Evolutionary conservation across 37 sponge, comb jelly and placozoan genomes (phyloP), one percentile per base, ranked within the genome.

Genomic region (Eunapius fragilis): DNA sequence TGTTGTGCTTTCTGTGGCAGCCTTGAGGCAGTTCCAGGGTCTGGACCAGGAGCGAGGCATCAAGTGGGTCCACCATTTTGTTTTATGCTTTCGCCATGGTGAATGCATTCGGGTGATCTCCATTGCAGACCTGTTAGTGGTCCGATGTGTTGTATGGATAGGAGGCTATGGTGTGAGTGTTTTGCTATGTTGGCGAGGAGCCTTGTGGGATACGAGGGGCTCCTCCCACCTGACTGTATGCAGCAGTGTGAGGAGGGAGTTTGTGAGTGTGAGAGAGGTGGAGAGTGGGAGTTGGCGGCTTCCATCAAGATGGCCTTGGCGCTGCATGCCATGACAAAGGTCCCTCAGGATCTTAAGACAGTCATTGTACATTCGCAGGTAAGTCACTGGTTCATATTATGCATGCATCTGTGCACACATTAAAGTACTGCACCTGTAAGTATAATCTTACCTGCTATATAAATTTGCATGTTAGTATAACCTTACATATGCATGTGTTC

Each of bases 91-190:
- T 23, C 34, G 9, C 27, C 24, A 75, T n/a, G 7, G 9, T 25
- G 34, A 25, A 22, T 75, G 11, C 34, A 31, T 30, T 33, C 6
- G 3, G 73, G 22, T 72, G 31, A 24, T 4, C 14, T 25, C 32
- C 30, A 30, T 3, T 73, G 31, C 75, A 31, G 75, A 36, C 32
- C 30, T 1, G 11, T 7, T 7, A 13, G 35, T 75, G 73, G 73
- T 11, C 25, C 25, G 6, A 36, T 25, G 75, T 75, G 31, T 24
- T 75, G 34, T 31, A 36, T 10, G 25, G 88, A 79, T 28, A 22
- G 71, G 30, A 22, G 74, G 26, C 81, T 90, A 47, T 90, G 90
- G 90, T 69, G 85, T 68, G 76, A 90, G 37, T 49, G 75, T 67
- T 72, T 41, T 2, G 22, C 13, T 26, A 17, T 27, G n/a, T 72